Conservation (phyloP, 2,888 invertebrate genomes). For the Octodonta nipae region DNA sequence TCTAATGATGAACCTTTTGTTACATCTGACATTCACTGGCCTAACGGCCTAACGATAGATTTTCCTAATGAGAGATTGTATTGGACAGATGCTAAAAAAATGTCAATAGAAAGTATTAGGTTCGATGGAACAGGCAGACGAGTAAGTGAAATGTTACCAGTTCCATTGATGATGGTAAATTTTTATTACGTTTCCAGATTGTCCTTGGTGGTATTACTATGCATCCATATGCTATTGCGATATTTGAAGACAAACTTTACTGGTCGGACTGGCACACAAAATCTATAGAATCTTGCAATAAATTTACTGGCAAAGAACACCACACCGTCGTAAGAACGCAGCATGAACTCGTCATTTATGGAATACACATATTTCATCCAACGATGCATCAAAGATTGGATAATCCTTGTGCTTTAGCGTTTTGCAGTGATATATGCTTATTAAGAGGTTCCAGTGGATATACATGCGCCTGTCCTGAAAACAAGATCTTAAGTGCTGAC, state of each 20-base stretch:
- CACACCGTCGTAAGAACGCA: conserved; percentile 40
- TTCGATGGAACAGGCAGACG: conserved; percentile 55
- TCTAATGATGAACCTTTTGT: conserved; percentile 47
- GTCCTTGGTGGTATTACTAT: conserved; percentile 48
- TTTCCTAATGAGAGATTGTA: conserved; percentile 65
- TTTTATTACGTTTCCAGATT: conserved; percentile 24
- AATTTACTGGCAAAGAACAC: conserved; percentile 56
- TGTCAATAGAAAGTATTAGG: conserved; percentile 49
- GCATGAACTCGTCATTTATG: conserved; percentile 38
- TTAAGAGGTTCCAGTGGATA: conserved; percentile 43
- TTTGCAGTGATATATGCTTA: conserved; percentile 68
- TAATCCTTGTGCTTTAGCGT: conserved; percentile 49
- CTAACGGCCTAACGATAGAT: conserved; percentile 78
- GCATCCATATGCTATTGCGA: conserved; percentile 70
- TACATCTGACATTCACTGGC: conserved; percentile 53
- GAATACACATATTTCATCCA: conserved; percentile 63
- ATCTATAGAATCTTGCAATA: conserved; percentile 62
- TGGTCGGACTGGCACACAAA: conserved; percentile 81
- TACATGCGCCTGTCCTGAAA: conserved; percentile 64
- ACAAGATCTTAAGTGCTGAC: conserved; percentile 46
- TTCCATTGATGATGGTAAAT: no score
- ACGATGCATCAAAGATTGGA: conserved; percentile 39
- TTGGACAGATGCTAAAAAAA: conserved; percentile 71
- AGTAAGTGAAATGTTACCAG: conserved; percentile 33
- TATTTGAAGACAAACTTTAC: conserved; percentile 77